Percentiles rank a stretch among this genome's conserved stretches.
Evolutionary conservation across 2,888 invertebrate species (phyloP).

Genomic region (Philaethria dido): DNA sequence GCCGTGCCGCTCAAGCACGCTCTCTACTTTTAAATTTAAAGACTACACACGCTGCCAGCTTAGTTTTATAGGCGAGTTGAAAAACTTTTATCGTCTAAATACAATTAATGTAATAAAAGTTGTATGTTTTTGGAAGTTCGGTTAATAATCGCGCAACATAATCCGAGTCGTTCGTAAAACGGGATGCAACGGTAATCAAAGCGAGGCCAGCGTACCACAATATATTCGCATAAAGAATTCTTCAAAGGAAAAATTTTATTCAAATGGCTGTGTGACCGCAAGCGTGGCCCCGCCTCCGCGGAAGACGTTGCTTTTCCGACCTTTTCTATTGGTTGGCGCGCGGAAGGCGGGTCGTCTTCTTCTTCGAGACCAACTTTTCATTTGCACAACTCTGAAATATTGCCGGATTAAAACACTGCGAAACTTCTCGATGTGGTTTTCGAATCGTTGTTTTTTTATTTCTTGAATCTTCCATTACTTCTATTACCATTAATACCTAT

Average conservation of each 20-base stretch:
- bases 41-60: constrained; percentile 4
- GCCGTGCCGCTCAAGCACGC: constrained; percentile 41
- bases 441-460: constrained; percentile 63
- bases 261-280: constrained; percentile 78
- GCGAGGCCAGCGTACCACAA: constrained; percentile 55
- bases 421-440: constrained; percentile 76
- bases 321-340: constrained; percentile 79
- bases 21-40: constrained; percentile 34
- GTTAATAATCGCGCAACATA: constrained; percentile 26
- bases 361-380: constrained; percentile 81
- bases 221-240: constrained; percentile 78
- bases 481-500: constrained; percentile 38
- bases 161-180: constrained; percentile 41
- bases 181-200: constrained; percentile 49
- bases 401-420: constrained; percentile 77
- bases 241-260: constrained; percentile 77
- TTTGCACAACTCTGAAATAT: constrained; percentile 81
- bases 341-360: constrained; percentile 72
- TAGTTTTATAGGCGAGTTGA: constrained; percentile 5
- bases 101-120: constrained; percentile 5
- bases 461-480: constrained; percentile 43
- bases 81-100: constrained; percentile 12
- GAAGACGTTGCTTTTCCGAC: constrained; percentile 80
- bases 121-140: constrained; percentile 22
- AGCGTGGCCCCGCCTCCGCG: constrained; percentile 73